Conservation (phyloP, 2,888 invertebrate species). For the Gasteruption jaculator region DNA sequence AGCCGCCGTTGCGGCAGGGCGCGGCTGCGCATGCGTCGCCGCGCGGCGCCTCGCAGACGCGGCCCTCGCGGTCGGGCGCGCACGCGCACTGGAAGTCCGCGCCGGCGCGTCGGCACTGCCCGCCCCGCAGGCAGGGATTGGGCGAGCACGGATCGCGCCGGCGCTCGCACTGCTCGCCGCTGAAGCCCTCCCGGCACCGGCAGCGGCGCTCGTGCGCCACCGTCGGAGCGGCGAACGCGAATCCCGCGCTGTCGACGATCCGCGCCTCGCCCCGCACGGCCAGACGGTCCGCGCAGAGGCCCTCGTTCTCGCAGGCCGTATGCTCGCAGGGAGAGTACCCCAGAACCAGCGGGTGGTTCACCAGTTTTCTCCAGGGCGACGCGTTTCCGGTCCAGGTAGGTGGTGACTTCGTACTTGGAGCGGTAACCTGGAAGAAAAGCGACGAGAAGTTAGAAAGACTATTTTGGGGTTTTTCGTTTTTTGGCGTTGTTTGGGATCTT, state of each 20-base stretch:
- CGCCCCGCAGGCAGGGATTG: slow-evolving; percentile 80
- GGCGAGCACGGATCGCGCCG: slow-evolving; percentile 88
- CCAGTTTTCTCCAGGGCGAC: too few relatives aligned
- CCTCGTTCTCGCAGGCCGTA: slow-evolving; percentile 73
- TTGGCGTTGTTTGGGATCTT: too few relatives aligned
- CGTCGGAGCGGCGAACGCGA: slow-evolving; percentile 79
- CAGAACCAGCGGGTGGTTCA: too few relatives aligned
- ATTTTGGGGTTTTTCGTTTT: too few relatives aligned
- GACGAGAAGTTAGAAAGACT: too few relatives aligned
- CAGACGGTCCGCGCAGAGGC: slow-evolving; percentile 69
- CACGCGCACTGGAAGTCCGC: slow-evolving; percentile 83
- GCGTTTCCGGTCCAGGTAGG: slow-evolving; percentile 63
- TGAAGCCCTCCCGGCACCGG: slow-evolving; percentile 79
- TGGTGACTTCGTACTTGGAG: slow-evolving; percentile 62
- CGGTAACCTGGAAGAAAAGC: slow-evolving; percentile 54
- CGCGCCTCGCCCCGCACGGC: slow-evolving; percentile 66
- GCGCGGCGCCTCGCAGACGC: slow-evolving; percentile 77
- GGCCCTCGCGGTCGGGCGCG: slow-evolving; percentile 73
- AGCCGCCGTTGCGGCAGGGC: slow-evolving; percentile 88
- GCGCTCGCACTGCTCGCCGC: slow-evolving; percentile 76
- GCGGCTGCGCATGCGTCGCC: slow-evolving; percentile 80
- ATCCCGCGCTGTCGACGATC: slow-evolving; percentile 74
- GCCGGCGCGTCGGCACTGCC: slow-evolving; percentile 78
- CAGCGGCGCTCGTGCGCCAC: slow-evolving; percentile 76
- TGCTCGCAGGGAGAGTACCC: slow-evolving; percentile 75